Conservation (phyloP, 2,888 invertebrate species). For the Calameuta pallipes region DNA sequence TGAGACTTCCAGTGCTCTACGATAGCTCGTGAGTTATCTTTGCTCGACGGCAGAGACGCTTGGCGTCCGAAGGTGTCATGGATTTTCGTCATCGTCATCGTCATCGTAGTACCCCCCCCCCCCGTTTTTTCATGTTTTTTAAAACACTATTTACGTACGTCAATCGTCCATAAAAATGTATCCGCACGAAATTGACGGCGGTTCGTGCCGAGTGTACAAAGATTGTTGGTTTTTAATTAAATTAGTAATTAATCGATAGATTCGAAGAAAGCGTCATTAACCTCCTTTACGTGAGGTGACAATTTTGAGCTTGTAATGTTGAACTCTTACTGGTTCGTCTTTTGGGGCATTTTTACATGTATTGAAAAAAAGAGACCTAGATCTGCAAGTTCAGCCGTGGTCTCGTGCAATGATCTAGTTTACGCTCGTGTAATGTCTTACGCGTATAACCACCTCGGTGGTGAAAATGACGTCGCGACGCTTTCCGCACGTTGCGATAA, state of each 20-base stretch:
- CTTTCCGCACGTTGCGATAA: background rate
- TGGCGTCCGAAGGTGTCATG: background rate
- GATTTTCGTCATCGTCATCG: background rate
- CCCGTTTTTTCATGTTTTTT: too few species aligned
- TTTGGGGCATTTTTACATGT: background rate
- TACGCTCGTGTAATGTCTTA: background rate
- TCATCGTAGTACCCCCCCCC: too few species aligned
- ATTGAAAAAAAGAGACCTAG: background rate
- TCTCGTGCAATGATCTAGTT: background rate
- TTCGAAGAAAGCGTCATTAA: background rate
- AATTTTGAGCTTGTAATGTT: background rate
- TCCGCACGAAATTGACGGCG: background rate
- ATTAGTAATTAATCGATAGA: background rate
- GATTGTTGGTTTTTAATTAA: too few species aligned
- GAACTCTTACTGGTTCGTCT: background rate
- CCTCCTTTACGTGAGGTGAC: background rate
- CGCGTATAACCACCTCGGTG: background rate
- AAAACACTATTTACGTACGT: too few species aligned
- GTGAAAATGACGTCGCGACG: conserved; percentile 1
- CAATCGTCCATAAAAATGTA: background rate
- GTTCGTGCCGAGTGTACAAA: background rate
- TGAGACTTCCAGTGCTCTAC: conserved; percentile 41
- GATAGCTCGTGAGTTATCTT: background rate
- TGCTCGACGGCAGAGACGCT: background rate
- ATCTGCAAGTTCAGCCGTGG: background rate